Conservation (phyloP, 2,888 invertebrate species). For the Eurytoma californica region DNA sequence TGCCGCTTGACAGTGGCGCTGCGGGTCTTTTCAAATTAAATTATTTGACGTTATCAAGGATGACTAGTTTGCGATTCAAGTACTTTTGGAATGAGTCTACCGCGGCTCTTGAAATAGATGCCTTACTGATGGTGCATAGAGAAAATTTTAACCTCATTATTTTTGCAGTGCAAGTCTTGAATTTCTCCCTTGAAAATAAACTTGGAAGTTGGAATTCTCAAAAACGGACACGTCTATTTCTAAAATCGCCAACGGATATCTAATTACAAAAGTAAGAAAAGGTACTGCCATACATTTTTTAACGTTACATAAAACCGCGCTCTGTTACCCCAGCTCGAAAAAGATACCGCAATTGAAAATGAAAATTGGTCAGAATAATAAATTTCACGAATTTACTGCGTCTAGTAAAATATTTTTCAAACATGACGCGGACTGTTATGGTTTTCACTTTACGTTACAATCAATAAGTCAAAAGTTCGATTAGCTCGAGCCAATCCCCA, state of each 20-base stretch:
- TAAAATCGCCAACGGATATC: no score
- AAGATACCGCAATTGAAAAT: no score
- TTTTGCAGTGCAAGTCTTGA: no score
- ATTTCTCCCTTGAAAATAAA: no score
- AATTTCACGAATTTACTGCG: not conserved
- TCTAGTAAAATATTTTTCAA: not conserved
- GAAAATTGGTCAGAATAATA: no score
- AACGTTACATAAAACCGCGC: no score
- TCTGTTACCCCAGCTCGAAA: no score
- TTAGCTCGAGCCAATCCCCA: slow-evolving; percentile 27
- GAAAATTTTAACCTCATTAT: not conserved
- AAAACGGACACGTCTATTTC: no score
- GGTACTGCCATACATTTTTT: no score
- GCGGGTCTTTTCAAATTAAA: slow-evolving; percentile 36
- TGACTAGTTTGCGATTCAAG: slow-evolving; percentile 2
- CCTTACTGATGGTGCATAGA: not conserved
- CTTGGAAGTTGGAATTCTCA: no score
- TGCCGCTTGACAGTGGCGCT: slow-evolving; percentile 5
- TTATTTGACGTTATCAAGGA: slow-evolving; percentile 32
- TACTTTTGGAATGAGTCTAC: slow-evolving; percentile 9
- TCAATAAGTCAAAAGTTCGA: slow-evolving; percentile 42
- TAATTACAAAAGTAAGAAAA: no score
- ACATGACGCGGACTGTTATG: not conserved
- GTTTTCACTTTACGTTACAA: slow-evolving; percentile 11
- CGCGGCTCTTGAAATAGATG: not conserved